These are phyloP conservation scores for Dromococcyx pavoninus DNA, from an alignment of 2,797 vertebrate genomes.

Conservation along the genomic window DNA sequence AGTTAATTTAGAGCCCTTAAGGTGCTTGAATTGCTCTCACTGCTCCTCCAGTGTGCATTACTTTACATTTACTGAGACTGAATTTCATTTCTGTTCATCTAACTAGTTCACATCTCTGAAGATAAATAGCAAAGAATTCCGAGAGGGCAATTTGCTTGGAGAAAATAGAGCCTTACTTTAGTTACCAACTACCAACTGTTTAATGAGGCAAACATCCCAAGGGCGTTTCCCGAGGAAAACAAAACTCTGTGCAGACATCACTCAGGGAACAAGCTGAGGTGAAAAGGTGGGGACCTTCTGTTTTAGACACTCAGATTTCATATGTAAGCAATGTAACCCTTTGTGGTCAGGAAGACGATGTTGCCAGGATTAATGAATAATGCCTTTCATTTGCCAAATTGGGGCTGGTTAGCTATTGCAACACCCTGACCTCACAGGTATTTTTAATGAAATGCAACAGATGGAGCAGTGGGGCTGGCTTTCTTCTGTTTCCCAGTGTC, in stretches of 20 bases:
- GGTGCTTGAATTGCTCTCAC: neutral
- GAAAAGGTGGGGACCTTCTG: neutral
- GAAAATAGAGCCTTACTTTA: neutral
- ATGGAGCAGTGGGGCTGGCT: neutral
- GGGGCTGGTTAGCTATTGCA: neutral
- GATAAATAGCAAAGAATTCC: neutral
- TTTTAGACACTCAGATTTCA: neutral
- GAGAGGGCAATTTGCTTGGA: neutral
- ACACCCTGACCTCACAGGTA: neutral
- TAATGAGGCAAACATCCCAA: neutral
- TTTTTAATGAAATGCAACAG: neutral
- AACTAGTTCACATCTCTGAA: neutral
- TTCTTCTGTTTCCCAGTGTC: neutral
- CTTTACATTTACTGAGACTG: neutral
- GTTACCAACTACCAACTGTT: neutral
- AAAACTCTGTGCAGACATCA: neutral
- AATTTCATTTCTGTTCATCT: conserved; percentile 25
- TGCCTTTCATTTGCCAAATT: neutral
- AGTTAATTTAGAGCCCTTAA: neutral
- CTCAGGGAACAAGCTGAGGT: neutral
- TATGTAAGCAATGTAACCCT: neutral
- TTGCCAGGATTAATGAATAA: neutral
- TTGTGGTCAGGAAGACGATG: neutral
- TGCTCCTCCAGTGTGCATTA: neutral
- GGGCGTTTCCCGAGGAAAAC: neutral